Conservation (phyloP, 2,888 invertebrate species). For the Synergus gifuensis region DNA sequence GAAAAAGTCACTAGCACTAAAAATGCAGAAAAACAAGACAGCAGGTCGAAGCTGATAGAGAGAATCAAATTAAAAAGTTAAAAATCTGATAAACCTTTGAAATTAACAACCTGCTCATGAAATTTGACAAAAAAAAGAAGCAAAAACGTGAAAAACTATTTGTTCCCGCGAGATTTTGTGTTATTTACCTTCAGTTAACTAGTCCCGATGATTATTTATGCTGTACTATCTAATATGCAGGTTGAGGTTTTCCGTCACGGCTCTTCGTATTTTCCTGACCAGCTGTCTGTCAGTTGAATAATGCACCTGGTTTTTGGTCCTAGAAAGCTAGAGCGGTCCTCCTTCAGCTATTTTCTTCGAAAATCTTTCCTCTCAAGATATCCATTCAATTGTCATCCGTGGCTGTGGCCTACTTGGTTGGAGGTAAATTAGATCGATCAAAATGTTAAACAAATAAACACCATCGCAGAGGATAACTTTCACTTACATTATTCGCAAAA, state of each 20-base stretch:
- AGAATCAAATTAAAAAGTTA: not conserved
- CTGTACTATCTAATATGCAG: conserved; percentile 43
- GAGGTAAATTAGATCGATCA: conserved; percentile 64
- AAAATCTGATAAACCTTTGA: not conserved
- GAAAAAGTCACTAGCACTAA: not conserved
- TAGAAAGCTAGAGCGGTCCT: conserved; percentile 18
- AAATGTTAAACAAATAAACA: conserved; percentile 52
- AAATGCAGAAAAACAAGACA: conserved; percentile 31
- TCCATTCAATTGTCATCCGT: conserved; percentile 75
- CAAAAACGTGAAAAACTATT: conserved; percentile 46
- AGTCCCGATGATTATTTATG: conserved; percentile 65
- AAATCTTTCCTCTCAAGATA: conserved; percentile 51
- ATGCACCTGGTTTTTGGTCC: conserved; percentile 24
- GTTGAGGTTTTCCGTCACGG: conserved; percentile 54
- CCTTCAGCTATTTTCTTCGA: conserved; percentile 40
- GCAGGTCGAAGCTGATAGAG: conserved; percentile 3
- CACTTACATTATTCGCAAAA: conserved; percentile 62
- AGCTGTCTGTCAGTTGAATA: not conserved
- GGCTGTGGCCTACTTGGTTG: conserved; percentile 76
- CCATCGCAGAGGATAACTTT: conserved; percentile 57
- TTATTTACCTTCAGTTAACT: conserved; percentile 62
- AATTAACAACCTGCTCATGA: not conserved
- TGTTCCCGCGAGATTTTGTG: conserved; percentile 43
- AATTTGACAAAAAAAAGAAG: not conserved
- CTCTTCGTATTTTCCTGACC: conserved; percentile 45